Evolutionary conservation across 1,140 invertebrate species (phyloP), one percentile per base, ranked within the genome.

Genomic region (Halictus rubicundus): DNA sequence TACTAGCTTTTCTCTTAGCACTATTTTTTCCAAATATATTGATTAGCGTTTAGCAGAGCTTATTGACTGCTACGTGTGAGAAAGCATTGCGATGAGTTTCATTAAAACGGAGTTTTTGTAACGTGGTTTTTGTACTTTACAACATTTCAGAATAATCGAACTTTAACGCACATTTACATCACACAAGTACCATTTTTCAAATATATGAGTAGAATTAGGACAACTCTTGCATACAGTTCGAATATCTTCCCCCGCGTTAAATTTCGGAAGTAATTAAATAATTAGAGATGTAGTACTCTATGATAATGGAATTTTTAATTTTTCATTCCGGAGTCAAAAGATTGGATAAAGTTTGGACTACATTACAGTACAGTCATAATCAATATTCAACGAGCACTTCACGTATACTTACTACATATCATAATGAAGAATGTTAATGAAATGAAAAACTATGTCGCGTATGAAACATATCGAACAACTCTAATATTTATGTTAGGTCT

Each of bases 1-100:
- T 65, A 80, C 39, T 76, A 37, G 82, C 83, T 84, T 84, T 54
- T 25, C 61, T 72, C 25, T 84, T 63, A 80, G 83, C 42, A 52
- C 59, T 73, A 57, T 83, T 60, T 57, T 71, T 68, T 82, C 69
- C 59, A 64, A 75, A 37, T 59, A 68, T 57, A 57, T 61, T 57
- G 54, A 32, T 80, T 84, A 85, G 83, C 49, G 61, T 65, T 78
- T 78, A 52, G 69, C 60, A 64, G 61, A 64, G 76, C 76, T 78
- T 78, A 64, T 64, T 72, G 49, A 21, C 39, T 72, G 60, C 71
- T 71, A 63, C 12, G 39, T 54, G 60, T 32, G 46, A 49, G 25
- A 21, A 39, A 46, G 23, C n/a, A 71, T 78, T 71, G 16, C 25
- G 37, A 71, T 78, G 42, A 71, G 16, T 69, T 52, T 27, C 7